Percentiles rank a stretch among this genome's conserved stretches.
Conservation (phyloP, 1,140 invertebrate genomes). For the Listronotus bonariensis region DNA sequence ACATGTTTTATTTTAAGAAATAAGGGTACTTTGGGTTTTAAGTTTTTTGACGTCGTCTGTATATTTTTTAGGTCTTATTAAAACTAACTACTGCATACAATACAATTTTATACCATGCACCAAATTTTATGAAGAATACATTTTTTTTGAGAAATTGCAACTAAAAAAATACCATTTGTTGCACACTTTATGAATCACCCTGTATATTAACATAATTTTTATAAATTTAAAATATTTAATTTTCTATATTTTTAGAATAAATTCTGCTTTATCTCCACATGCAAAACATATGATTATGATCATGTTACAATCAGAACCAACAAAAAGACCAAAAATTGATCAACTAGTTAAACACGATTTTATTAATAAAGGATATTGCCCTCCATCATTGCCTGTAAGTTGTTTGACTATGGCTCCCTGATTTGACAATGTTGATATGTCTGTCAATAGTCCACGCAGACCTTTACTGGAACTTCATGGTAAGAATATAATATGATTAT, state of each 20-base stretch:
- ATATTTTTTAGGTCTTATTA: no score
- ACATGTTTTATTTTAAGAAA: no score
- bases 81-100: no score
- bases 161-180: no score
- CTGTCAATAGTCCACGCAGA: conserved; percentile 58
- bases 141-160: no score
- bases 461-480: conserved; percentile 69
- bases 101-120: no score
- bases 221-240: no score
- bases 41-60: no score
- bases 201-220: no score
- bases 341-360: conserved; percentile 76
- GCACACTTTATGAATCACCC: no score
- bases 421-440: conserved; percentile 66
- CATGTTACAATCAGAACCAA: conserved; percentile 84
- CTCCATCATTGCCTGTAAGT: conserved; percentile 80
- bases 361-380: conserved; percentile 75
- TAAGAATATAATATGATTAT: conserved; percentile 23
- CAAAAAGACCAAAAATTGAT: conserved; percentile 76
- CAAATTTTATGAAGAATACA: no score
- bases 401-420: conserved; percentile 91
- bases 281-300: conserved; percentile 82
- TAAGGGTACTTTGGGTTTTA: no score
- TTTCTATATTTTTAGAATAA: conserved; percentile 63
- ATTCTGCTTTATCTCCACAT: conserved; percentile 68